Evolutionary conservation across 1,140 invertebrate species (phyloP).

Genomic region (Cotesia typhae): DNA sequence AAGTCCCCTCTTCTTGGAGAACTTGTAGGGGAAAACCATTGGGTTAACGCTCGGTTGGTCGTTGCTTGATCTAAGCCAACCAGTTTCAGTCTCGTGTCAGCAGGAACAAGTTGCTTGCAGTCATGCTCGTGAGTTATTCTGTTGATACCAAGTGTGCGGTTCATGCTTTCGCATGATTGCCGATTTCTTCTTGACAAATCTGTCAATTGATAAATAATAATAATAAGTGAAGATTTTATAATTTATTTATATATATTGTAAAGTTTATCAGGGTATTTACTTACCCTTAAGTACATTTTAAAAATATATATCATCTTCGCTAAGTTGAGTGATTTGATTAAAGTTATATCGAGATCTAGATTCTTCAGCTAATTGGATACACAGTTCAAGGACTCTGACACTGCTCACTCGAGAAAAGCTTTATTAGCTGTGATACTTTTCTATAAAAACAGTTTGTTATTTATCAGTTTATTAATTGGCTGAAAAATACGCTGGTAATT

Average conservation of each 20-base stretch:
- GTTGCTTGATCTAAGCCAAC: slow-evolving; percentile 18
- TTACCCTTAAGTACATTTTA: too few species aligned
- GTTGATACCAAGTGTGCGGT: neutral
- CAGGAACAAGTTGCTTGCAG: slow-evolving; percentile 40
- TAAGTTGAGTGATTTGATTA: neutral
- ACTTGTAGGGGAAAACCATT: slow-evolving; percentile 14
- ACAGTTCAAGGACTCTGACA: slow-evolving; percentile 11
- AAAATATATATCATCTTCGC: too few species aligned
- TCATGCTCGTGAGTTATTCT: slow-evolving; percentile 27
- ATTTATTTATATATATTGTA: too few species aligned
- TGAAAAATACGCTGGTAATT: neutral
- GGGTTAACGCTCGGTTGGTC: slow-evolving; percentile 26
- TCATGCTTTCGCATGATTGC: neutral
- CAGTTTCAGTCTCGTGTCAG: slow-evolving; percentile 46
- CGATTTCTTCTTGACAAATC: slow-evolving; percentile 3
- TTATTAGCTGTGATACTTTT: neutral
- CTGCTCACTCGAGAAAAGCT: neutral
- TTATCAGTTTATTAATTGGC: neutral
- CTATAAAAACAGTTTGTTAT: neutral
- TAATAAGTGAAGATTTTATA: neutral
- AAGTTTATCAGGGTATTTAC: too few species aligned
- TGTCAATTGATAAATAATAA: slow-evolving; percentile 4
- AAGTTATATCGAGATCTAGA: neutral
- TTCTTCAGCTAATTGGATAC: slow-evolving; percentile 2
- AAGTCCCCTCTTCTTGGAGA: slow-evolving; percentile 22